phyloP scores from a whole-genome alignment of 2,797 vertebrate genomes.

The Dermochelys coriacea region DNA sequence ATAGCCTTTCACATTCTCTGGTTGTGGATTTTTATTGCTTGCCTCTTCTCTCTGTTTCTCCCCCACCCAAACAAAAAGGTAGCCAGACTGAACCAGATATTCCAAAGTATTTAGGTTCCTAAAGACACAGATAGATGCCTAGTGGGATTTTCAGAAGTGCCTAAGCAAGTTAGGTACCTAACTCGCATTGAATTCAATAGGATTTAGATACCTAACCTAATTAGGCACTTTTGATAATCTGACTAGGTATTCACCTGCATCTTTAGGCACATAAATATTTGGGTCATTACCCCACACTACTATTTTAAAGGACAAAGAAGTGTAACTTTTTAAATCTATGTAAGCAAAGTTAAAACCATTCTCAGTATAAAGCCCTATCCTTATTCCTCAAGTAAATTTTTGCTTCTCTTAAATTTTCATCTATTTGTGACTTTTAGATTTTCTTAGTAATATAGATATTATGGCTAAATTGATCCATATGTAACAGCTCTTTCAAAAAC shows the following conservation, averaged over 20 bases:
- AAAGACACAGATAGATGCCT: neutral
- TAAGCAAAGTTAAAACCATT: neutral
- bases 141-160: neutral
- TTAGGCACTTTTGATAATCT: neutral
- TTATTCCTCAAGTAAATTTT: neutral
- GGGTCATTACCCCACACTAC: rapidly evolving
- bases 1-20: slow-evolving; percentile 20
- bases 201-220: neutral
- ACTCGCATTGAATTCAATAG: neutral
- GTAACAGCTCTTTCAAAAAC: rapidly evolving
- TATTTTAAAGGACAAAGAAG: neutral
- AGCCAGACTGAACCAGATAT: neutral
- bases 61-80: neutral
- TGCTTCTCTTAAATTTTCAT: neutral
- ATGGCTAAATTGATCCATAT: neutral
- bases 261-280: neutral
- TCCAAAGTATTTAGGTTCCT: neutral
- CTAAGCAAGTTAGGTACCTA: neutral
- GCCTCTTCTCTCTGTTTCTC: neutral
- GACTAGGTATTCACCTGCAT: rapidly evolving
- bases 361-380: neutral
- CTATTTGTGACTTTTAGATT: neutral
- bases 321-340: neutral
- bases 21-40: neutral
- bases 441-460: rapidly evolving